Evolutionary conservation across 2,888 invertebrate genomes (phyloP), one percentile per base, ranked within the genome.

Genomic region (Euzophera pinguis): DNA sequence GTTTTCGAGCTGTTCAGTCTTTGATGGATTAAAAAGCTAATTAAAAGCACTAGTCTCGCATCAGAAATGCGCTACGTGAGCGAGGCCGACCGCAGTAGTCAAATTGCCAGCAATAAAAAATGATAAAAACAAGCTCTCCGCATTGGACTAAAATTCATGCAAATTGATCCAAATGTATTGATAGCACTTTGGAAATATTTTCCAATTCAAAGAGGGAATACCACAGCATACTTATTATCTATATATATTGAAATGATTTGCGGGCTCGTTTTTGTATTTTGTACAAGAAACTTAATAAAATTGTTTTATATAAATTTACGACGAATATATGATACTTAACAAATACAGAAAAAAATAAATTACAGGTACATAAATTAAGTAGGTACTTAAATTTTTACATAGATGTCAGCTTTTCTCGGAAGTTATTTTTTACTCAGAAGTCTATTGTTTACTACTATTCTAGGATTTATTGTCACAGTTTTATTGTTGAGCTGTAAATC

Each of bases 91-190:
- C 73, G 62, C 75, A 72, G 65, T 64, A 69, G 76, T 75, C 79
- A 78, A 81, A 75, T 76, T 45, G 67, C 69, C 69, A 68, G 69
- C 70, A 78, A 77, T 75, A 78, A 82, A 84, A 82, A 75, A 71
- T 65, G 67, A 63, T 75, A 74, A 78, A 73, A 74, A 67, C 68
- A 67, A 75, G 74, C 79, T 78, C 71, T 77, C 69, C 68, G 67
- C 71, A 76, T 65, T 73, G 66, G 66, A 71, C 73, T 66, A 70
- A 81, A 80, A 79, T 79, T 71, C 78, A 83, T 81, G 76, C 78
- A 82, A 80, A 84, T 84, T 79, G 75, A 78, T 79, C 75, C 71
- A 81, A 81, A 78, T 73, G 65, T 78, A 81, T 84, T 76, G 80
- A 81, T 77, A 78, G 78, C 76, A 75, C 77, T 81, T 78, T 74